Base-by-base conservation (phyloP, 1,140 invertebrate species). In the Apis laboriosa region DNA sequence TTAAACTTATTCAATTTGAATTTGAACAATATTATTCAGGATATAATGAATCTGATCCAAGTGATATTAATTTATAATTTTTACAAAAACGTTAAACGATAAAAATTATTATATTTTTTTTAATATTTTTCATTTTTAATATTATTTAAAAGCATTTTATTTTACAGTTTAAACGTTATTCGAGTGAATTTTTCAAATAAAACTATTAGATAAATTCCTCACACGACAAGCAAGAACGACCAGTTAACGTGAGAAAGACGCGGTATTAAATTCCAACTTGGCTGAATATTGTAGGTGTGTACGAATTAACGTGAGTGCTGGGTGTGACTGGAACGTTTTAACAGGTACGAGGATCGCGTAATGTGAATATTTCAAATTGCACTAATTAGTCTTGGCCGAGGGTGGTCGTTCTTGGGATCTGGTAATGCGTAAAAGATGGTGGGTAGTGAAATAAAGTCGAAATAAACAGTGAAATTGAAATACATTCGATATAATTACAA, bases 271-370 rank as follows among this genome's bases (percentile, higher is more conserved):
- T 55, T 72, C 24, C 49, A 24, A n/a, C 34, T 24, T 1, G 51
- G n/a, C 21, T 19, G 43, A 72, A 72, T 55, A 72, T 55, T 72
- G 15, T 55, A 72, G 51, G 70, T 72, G 51, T 55, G 70, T 55
- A 55, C 70, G 51, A 72, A 72, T 72, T 72, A 71, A 28, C 51
- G 70, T 55, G 70, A 72, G 24, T 55, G 51, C 70, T 55, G 70
- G 51, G 70, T 72, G 70, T 72, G 70, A 72, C 70, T 55, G n/a
- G 68, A 55, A 72, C 49, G 70, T 55, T 71, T 71, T 28, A 53
- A 55, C 53, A 28, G 51, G 28, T 55, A 55, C 49, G 51, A 1
- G 24, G n/a, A 55, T 55, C 49, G 17, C 9, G 49, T 55, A 55
- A 72, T 55, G 15, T 55, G 49, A 15, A 72, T 55, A 72, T n/a